Conservation (phyloP, 2,888 invertebrate species). For the Polyommatus icarus region DNA sequence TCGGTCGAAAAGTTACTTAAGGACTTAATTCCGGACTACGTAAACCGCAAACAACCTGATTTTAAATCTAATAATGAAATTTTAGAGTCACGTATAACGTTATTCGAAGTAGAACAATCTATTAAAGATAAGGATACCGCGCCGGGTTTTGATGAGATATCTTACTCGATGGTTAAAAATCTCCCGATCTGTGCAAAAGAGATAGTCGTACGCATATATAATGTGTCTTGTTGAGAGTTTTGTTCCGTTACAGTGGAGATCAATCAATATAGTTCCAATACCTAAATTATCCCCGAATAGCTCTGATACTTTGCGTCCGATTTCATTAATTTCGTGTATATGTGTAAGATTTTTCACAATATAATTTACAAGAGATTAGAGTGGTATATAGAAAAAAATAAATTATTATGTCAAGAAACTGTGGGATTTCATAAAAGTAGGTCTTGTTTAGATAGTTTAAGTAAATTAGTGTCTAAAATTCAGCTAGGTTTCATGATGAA, state of each 20-base stretch:
- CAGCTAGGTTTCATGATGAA: conserved; percentile 36
- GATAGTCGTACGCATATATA: conserved; percentile 6
- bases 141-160: conserved; percentile 33
- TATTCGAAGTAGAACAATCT: conserved; percentile 30
- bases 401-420: conserved; percentile 29
- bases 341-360: conserved; percentile 36
- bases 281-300: background rate
- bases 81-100: conserved; percentile 17
- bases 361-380: conserved; percentile 35
- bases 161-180: conserved; percentile 34
- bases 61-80: background rate
- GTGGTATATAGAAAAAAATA: conserved; percentile 37
- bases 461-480: conserved; percentile 32
- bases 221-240: background rate
- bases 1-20: conserved; percentile 5
- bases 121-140: conserved; percentile 33
- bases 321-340: conserved; percentile 14
- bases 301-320: background rate
- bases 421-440: conserved; percentile 32
- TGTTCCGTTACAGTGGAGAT: conserved; percentile 20
- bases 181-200: conserved; percentile 33
- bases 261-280: conserved; percentile 10
- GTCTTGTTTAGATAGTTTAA: conserved; percentile 35
- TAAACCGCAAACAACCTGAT: background rate
- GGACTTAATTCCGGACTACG: conserved; percentile 7